Evolutionary conservation across 2,888 invertebrate species (phyloP), one percentile per base, ranked within the genome.

Genomic region (Operophtera brumata): DNA sequence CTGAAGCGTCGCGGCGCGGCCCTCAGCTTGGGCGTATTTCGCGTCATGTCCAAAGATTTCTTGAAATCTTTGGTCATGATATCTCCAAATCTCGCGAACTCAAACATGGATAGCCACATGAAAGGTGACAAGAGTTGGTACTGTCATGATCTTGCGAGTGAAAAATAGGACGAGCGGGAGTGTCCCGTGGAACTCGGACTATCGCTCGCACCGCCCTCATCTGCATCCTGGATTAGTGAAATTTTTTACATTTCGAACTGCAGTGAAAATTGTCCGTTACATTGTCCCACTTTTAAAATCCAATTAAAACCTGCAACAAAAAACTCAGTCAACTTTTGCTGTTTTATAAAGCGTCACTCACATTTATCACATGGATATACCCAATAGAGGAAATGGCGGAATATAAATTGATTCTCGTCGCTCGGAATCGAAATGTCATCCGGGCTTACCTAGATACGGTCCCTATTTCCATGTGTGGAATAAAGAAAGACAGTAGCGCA

Each of bases 361-460:
- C 28, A 12, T 28, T 28, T 42, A 26, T 42, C 41, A 8, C 42
- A 13, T 42, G 11, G 40, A 47, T 39, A 36, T 4, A 12, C 20
- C 11, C 13, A 20, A 5, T 32, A 32, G 41, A 25, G 47, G 32
- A 39, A 40, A 32, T 40, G 41, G 37, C 45, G 41, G 46, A 28
- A 42, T 39, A 48, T 44, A 54, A 47, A 54, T 54, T 54, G 40
- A 54, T 48, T 44, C 42, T 28, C 32, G 51, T 13, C 32, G 11
- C 30, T 12, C 32, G 32, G 35, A 44, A 50, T 51, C 35, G 47
- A 42, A 43, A 51, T 28, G 47, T 51, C 47, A 42, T 13, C 12
- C 25, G 10, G 39, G 9, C 12, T 47, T 47, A 47, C 28, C 12
- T 10, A 39, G 47, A 47, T 40, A 47, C 30, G 39, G 40, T 30